Base-by-base conservation (phyloP, 2,797 vertebrate species). In the Varecia variegata region DNA sequence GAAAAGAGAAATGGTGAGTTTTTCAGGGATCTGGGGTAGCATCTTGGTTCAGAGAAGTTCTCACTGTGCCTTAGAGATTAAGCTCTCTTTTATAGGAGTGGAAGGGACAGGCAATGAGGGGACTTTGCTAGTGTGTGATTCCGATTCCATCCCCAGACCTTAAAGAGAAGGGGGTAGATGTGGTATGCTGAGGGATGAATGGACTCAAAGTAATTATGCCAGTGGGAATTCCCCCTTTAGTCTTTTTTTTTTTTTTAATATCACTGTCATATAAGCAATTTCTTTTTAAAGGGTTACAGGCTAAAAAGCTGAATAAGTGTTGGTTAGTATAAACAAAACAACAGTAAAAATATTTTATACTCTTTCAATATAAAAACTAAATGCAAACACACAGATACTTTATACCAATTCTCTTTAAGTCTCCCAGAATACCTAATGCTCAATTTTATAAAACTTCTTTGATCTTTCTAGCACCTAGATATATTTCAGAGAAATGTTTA, bases 401-500 rank as follows among this genome's bases (percentile, higher is more conserved):
- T 62, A 40, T 74, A 65, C 14, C 25, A 71, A 65, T 50, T 85
- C 71, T 52, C 6, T 45, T 79, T 76, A 60, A 86, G 8, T 80
- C 35, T 50, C 58, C 21, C 50, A 38, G 45, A 86, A 90, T 14
- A 80, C 25, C 50, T 83, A 45, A 47, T 47, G 7, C 2, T 50
- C 23, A 56, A 47, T 76, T 90, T 68, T 25, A n/a, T 2, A 82
- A 90, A 96, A 10, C 12, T 76, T 85, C 27, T 84, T 95, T n/a
- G 38, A 54, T 68, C 32, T 85, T 79, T 58, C 27, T 20, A 70
- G 56, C 30, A 50, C 40, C 70, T 79, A 84, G 40, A 91, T 70
- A 74, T 60, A 76, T 89, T 70, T 79, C 88, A 67, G 68, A 82
- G 50, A 54, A 96, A 79, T 58, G 56, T 85, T 95, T 93, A 76